Percentiles rank a stretch among this genome's conserved stretches.
phyloP scores from a whole-genome alignment of 2,113 vertebrate genomes.

The Indicator maculatus region DNA sequence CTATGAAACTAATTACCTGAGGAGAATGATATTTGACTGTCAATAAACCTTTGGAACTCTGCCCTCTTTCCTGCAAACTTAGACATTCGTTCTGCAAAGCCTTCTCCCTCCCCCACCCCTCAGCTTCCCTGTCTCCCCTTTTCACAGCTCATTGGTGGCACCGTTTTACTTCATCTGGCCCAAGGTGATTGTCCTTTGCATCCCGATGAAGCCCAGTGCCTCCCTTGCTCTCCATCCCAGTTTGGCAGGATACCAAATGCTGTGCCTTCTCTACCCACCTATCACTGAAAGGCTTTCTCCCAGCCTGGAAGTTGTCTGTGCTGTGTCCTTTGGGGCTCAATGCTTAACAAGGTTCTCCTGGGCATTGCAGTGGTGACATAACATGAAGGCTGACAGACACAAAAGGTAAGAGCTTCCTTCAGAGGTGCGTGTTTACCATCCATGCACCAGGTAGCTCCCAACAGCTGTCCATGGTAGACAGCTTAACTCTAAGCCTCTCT shows the following conservation, averaged over 20 bases:
- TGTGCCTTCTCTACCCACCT: neutral
- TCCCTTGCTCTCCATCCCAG: neutral
- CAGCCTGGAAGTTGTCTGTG: neutral
- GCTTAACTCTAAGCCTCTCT: neutral
- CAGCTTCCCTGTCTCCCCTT: neutral
- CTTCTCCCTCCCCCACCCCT: neutral
- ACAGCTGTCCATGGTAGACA: neutral
- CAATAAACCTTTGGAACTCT: conserved; percentile 58
- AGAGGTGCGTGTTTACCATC: neutral
- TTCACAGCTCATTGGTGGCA: neutral
- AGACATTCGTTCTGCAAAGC: conserved; percentile 11
- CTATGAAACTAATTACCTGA: conserved; percentile 65
- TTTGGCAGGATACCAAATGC: neutral
- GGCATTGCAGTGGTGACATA: neutral
- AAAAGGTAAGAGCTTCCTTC: neutral
- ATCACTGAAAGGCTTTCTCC: neutral
- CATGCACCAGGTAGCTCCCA: neutral
- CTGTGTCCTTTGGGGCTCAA: neutral
- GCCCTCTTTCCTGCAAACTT: conserved; percentile 22
- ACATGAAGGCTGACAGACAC: rapidly evolving
- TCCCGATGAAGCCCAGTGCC: neutral
- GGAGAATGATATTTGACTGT: conserved; percentile 61
- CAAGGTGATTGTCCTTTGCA: neutral
- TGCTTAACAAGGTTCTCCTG: neutral
- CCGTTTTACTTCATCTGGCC: neutral